phyloP scores from a whole-genome alignment of 2,113 vertebrate species.

The Oncorhynchus clarkii region DNA sequence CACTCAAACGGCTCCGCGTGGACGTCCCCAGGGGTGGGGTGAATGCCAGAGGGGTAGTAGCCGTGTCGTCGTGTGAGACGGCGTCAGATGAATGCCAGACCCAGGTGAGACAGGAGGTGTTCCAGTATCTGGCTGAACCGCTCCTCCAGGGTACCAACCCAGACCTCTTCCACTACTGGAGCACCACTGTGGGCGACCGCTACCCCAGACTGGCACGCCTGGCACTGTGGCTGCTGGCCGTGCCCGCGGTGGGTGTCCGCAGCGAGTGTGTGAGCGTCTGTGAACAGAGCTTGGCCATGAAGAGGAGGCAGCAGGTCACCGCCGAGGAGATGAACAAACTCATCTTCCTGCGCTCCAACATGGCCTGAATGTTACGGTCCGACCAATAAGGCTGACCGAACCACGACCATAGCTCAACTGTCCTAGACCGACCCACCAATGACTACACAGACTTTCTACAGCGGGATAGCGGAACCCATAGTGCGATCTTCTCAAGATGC shows the following conservation, averaged over 20 bases:
- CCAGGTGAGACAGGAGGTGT: slow-evolving; percentile 85
- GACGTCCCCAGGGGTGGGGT: slow-evolving; percentile 64
- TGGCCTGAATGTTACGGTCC: slow-evolving; percentile 77
- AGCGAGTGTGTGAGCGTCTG: slow-evolving; percentile 91
- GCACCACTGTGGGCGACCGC: slow-evolving; percentile 85
- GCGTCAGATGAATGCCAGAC: slow-evolving; percentile 64
- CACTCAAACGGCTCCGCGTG: slow-evolving; percentile 83
- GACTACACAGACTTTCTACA: slow-evolving; percentile 52
- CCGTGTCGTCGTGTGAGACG: slow-evolving; percentile 10
- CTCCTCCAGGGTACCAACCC: slow-evolving; percentile 76
- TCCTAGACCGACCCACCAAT: slow-evolving; percentile 35
- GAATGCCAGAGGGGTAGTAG: slow-evolving; percentile 18
- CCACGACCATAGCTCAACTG: slow-evolving; percentile 38
- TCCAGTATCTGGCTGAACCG: slow-evolving; percentile 77
- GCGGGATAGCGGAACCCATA: too few relatives aligned
- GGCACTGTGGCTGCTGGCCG: slow-evolving; percentile 95
- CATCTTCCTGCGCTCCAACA: slow-evolving; percentile 98
- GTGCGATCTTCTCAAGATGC: too few relatives aligned
- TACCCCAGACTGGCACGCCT: slow-evolving; percentile 91
- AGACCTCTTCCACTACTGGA: slow-evolving; percentile 98
- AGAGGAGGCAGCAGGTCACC: slow-evolving; percentile 89
- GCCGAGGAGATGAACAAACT: slow-evolving; percentile 99
- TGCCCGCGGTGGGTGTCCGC: slow-evolving; percentile 91
- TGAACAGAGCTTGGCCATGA: slow-evolving; percentile 92
- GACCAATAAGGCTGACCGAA: slow-evolving; percentile 43